These are phyloP conservation scores for Orycteropus afer DNA, from an alignment of 2,113 vertebrate genomes.

Conservation along the genomic window DNA sequence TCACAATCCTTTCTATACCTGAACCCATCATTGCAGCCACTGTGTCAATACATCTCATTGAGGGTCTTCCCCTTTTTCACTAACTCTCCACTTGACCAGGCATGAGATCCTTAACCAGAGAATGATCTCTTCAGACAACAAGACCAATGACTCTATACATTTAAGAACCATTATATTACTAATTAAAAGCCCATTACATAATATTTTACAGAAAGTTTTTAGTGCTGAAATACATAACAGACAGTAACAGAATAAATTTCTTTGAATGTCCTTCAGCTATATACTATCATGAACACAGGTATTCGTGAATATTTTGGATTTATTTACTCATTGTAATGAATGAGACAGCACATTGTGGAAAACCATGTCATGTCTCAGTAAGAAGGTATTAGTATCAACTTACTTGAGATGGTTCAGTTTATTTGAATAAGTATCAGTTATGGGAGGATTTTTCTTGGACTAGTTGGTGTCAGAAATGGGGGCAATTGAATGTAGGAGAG, in stretches of 20 bases:
- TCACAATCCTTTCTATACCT: too few species aligned
- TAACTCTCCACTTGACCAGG: too few species aligned
- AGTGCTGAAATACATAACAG: not conserved
- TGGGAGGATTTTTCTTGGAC: not conserved
- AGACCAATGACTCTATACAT: too few species aligned
- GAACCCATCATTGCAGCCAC: too few species aligned
- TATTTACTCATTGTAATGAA: not conserved
- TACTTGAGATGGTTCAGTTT: not conserved
- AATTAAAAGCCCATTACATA: not conserved
- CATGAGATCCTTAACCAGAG: too few species aligned
- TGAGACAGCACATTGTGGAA: not conserved
- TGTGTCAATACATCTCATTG: too few species aligned
- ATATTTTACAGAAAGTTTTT: not conserved
- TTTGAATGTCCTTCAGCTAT: not conserved
- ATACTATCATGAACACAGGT: not conserved
- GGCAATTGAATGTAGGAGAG: not conserved
- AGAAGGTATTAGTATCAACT: not conserved
- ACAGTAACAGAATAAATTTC: not conserved
- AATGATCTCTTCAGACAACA: too few species aligned
- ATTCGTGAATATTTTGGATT: not conserved
- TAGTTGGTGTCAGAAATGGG: not conserved
- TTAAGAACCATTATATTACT: not conserved
- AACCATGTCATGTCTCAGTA: not conserved
- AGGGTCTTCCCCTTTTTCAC: too few species aligned
- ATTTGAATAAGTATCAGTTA: not conserved